Percentiles rank a stretch among this genome's conserved stretches.
Conservation (phyloP, 2,113 vertebrate genomes). For the Caranx ignobilis region DNA sequence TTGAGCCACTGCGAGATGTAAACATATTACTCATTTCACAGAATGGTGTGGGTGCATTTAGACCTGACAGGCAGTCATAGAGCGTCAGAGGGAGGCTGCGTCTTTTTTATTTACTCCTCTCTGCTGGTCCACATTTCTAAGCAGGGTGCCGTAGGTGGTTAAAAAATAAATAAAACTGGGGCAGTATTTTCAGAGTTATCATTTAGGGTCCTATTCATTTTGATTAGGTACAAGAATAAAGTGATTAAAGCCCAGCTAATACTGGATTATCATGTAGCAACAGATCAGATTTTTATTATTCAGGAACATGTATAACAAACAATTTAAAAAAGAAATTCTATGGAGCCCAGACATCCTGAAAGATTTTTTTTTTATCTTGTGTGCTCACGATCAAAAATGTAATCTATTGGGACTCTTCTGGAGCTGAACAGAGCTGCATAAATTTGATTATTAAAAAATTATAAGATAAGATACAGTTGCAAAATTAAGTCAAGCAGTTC, state of each 20-base stretch:
- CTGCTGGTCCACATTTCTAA: neutral
- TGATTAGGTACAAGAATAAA: neutral
- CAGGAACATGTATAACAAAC: neutral
- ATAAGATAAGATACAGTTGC: neutral
- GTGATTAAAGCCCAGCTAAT: neutral
- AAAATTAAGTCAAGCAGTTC: neutral
- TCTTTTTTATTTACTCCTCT: slow-evolving; percentile 5
- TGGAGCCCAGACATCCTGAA: neutral
- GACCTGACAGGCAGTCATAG: neutral
- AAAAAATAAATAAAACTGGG: neutral
- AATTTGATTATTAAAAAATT: neutral
- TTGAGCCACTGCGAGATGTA: slow-evolving; percentile 23
- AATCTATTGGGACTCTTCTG: neutral
- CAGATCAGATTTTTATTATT: no score
- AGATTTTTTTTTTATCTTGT: neutral
- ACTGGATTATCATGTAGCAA: neutral
- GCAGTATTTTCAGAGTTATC: neutral
- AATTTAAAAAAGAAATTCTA: neutral
- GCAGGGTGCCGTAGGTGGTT: slow-evolving; percentile 10
- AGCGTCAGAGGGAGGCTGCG: neutral
- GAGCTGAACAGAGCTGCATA: neutral
- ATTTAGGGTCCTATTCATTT: neutral
- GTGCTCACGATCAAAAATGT: neutral
- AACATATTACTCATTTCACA: slow-evolving; percentile 21
- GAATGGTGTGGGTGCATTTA: neutral